Evolutionary conservation across 2,797 vertebrate species (phyloP).

Genomic region (Thaleichthys pacificus): DNA sequence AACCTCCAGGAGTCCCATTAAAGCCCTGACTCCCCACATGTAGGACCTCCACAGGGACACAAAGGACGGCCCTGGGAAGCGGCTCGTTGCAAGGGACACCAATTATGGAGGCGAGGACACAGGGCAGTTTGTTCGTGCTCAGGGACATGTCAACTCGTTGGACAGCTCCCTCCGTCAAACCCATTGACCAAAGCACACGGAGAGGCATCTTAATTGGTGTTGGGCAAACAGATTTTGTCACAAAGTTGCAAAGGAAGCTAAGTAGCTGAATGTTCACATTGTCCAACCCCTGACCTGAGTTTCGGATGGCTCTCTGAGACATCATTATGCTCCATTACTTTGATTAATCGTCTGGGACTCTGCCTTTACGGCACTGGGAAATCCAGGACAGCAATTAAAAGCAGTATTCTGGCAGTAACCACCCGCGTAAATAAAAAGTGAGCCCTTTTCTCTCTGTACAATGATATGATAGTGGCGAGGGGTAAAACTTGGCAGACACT

Average conservation of each 20-base stretch:
- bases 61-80: conserved; percentile 82
- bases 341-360: conserved; percentile 81
- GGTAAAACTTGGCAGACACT: conserved; percentile 66
- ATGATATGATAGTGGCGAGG: conserved; percentile 78
- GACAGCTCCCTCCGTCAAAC: conserved; percentile 81
- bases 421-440: conserved; percentile 73
- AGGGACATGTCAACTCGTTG: conserved; percentile 80
- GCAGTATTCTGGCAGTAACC: conserved; percentile 78
- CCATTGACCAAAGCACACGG: conserved; percentile 75
- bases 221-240: conserved; percentile 87
- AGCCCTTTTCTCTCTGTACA: conserved; percentile 70
- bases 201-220: conserved; percentile 86
- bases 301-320: conserved; percentile 68
- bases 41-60: conserved; percentile 79
- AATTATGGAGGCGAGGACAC: conserved; percentile 80
- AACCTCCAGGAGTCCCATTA: conserved; percentile 81
- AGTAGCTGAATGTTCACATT: conserved; percentile 88
- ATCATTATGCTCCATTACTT: conserved; percentile 82
- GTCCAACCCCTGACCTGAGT: conserved; percentile 81
- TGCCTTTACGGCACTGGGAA: conserved; percentile 67
- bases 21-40: conserved; percentile 82
- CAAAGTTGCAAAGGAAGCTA: conserved; percentile 86
- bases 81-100: conserved; percentile 84
- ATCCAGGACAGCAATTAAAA: conserved; percentile 83
- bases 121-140: conserved; percentile 79